Evolutionary conservation across 2,888 invertebrate genomes (phyloP).

Genomic region (Torymus aiolomorphi): DNA sequence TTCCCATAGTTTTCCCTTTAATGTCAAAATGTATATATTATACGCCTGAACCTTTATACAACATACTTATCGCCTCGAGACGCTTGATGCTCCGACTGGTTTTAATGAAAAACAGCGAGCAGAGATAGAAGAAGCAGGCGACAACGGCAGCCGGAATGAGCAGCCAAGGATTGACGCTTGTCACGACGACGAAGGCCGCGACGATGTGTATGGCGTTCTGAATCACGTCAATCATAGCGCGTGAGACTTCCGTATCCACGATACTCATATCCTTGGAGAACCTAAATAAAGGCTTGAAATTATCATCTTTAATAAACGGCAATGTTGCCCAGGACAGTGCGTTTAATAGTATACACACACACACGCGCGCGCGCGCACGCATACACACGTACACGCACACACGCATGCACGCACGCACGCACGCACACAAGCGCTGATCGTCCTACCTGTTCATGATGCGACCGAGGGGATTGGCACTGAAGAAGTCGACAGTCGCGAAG

Average conservation of each 20-base stretch:
- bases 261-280: constrained; percentile 93
- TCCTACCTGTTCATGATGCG: constrained; percentile 83
- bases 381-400: too few relatives aligned
- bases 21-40: background rate
- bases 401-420: too few relatives aligned
- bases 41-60: too few relatives aligned
- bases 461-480: constrained; percentile 89
- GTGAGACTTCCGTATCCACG: constrained; percentile 81
- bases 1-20: too few relatives aligned
- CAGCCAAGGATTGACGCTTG: constrained; percentile 84
- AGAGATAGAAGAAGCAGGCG: constrained; percentile 83
- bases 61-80: constrained; percentile 85
- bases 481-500: constrained; percentile 90
- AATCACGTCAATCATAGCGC: constrained; percentile 80
- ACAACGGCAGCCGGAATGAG: constrained; percentile 83
- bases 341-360: too few relatives aligned
- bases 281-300: constrained; percentile 69
- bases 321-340: too few relatives aligned
- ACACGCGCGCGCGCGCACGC: too few relatives aligned
- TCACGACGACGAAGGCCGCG: constrained; percentile 79
- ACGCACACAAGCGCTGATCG: too few relatives aligned
- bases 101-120: constrained; percentile 85
- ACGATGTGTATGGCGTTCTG: constrained; percentile 80
- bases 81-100: constrained; percentile 89
- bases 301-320: background rate